Evolutionary conservation across 1,140 invertebrate genomes (phyloP), one percentile per base, ranked within the genome.

Genomic region (Penaeus vannamei): DNA sequence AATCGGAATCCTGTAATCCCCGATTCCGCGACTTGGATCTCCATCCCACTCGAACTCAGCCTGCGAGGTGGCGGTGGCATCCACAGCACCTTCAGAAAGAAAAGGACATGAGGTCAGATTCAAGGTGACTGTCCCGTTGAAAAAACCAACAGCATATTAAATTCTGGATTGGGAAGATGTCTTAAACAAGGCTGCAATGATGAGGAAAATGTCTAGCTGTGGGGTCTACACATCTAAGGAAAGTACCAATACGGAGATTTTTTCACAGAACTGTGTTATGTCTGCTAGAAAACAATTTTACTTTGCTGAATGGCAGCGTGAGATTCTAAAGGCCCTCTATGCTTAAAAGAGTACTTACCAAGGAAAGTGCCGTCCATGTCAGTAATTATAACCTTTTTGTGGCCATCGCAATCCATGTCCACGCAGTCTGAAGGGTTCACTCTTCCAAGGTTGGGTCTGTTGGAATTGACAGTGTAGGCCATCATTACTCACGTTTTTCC

Each of bases 351-450:
- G 53, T 72, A 77, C 85, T 66, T 29, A 87, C 87, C 84, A 26
- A 86, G 64, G 42, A 91, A 32, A 2, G 86, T 83, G 7, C 90
- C 90, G 81, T 91, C 90, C 12, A 19, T 46, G 53, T 91, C 90
- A 66, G 60, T 81, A 7, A 90, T 8, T n/a, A 91, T n/a, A n/a
- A 88, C 88, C 69, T 91, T 89, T 69, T 90, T 91, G 22, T 64
- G 87, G 12, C 90, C 90, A 84, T 91, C 90, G 69, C 90, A 91
- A 60, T 91, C 86, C 90, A 91, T 91, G 46, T 91, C 90, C 10
- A 90, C 87, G 36, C 90, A 90, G 69, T 91, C 90, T 0, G 90
- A 90, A 0, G 90, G 90, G 64, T 90, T 84, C n/a, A 90, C 85
- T 0, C 36, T 19, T 8, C 17, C 81, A 59, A 90, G n/a, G 53